phyloP scores from a whole-genome alignment of 1,140 invertebrate genomes.

The Drosophila nannoptera region DNA sequence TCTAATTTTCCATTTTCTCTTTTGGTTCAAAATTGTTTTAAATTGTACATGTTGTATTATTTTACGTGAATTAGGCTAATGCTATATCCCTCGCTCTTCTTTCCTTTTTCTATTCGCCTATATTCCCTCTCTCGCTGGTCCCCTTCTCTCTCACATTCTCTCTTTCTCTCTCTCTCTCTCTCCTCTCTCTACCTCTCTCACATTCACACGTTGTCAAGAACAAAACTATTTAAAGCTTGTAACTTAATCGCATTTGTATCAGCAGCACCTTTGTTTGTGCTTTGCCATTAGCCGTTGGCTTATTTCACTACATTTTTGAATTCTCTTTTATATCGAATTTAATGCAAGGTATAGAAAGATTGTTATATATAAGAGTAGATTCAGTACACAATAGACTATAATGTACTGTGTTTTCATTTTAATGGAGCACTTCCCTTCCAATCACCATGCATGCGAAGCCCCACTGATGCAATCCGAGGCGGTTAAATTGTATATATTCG shows the following conservation, averaged over 20 bases:
- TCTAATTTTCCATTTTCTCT: constrained; percentile 71
- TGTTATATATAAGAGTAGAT: constrained; percentile 49
- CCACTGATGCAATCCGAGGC: constrained; percentile 44
- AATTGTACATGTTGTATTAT: constrained; percentile 54
- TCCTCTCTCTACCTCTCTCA: neutral
- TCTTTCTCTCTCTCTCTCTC: neutral
- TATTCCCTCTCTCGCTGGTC: neutral
- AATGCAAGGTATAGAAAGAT: constrained; percentile 75
- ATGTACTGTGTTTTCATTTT: constrained; percentile 40
- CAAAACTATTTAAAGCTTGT: constrained; percentile 61
- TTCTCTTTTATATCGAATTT: constrained; percentile 52
- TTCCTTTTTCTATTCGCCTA: neutral
- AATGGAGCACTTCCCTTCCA: constrained; percentile 24
- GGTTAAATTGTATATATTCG: constrained; percentile 54
- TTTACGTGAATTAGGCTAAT: constrained; percentile 57
- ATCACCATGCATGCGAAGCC: constrained; percentile 43
- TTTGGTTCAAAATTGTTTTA: constrained; percentile 55
- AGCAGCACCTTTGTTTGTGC: constrained; percentile 50
- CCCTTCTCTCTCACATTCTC: constrained; percentile 3
- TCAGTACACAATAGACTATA: neutral
- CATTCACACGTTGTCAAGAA: too few species aligned
- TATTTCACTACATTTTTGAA: constrained; percentile 52
- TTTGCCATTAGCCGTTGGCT: constrained; percentile 35
- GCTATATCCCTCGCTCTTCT: neutral
- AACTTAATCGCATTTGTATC: constrained; percentile 74